A percentile compares a stretch with the other conserved stretches of the same genome.
Conservation (phyloP, 1,140 invertebrate genomes). For the Heliconius hewitsoni region DNA sequence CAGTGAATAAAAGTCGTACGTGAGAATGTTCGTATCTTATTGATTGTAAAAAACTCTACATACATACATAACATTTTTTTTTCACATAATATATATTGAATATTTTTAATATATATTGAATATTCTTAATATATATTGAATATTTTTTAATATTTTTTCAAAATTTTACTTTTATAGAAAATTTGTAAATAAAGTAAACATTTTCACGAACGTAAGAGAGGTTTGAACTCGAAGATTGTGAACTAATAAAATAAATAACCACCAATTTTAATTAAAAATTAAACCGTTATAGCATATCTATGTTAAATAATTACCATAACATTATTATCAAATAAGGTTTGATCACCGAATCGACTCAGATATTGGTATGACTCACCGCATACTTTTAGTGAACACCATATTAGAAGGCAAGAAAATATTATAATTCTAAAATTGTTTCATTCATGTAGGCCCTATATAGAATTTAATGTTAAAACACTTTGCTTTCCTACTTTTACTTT, state of each 20-base stretch:
- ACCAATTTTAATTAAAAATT: neutral
- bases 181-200: too few relatives aligned
- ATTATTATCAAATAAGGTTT: neutral
- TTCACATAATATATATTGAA: too few relatives aligned
- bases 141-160: too few relatives aligned
- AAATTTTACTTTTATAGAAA: too few relatives aligned
- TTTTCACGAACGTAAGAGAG: too few relatives aligned
- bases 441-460: too few relatives aligned
- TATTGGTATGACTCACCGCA: neutral
- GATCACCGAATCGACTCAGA: neutral
- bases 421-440: neutral
- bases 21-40: neutral
- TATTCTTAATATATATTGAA: too few relatives aligned
- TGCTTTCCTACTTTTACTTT: too few relatives aligned
- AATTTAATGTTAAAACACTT: too few relatives aligned
- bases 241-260: neutral
- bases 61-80: neutral
- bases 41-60: neutral
- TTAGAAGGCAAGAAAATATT: neutral
- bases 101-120: too few relatives aligned
- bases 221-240: too few relatives aligned
- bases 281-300: neutral
- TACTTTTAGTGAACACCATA: neutral
- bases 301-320: neutral
- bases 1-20: neutral